These are phyloP conservation scores for Leptinotarsa peninsularis DNA, from an alignment of 2,888 invertebrate species.

Conservation along the genomic window DNA sequence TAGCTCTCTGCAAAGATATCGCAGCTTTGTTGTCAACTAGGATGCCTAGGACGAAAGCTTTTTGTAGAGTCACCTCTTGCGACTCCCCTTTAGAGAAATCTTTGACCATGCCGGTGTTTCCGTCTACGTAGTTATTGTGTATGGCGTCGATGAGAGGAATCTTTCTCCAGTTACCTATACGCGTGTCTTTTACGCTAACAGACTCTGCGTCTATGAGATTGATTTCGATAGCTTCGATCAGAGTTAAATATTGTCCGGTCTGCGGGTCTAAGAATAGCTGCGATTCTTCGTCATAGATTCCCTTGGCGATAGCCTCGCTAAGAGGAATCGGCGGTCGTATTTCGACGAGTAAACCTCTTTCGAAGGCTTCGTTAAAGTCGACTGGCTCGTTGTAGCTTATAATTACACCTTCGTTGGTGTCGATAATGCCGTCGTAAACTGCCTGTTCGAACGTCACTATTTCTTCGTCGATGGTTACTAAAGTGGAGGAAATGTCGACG, in stretches of 20 bases:
- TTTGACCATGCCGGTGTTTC: constrained; percentile 77
- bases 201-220: constrained; percentile 87
- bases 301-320: constrained; percentile 84
- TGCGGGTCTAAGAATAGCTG: constrained; percentile 87
- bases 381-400: constrained; percentile 71
- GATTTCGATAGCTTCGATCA: constrained; percentile 84
- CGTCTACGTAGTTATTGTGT: constrained; percentile 79
- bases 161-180: constrained; percentile 81
- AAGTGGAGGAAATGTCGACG: constrained; percentile 86
- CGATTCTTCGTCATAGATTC: constrained; percentile 81
- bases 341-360: constrained; percentile 84
- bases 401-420: constrained; percentile 77
- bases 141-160: constrained; percentile 84
- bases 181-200: constrained; percentile 83
- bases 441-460: constrained; percentile 87
- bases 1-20: constrained; percentile 84
- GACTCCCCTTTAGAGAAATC: constrained; percentile 74
- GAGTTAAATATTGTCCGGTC: constrained; percentile 80
- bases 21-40: constrained; percentile 85
- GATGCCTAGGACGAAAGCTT: constrained; percentile 84
- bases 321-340: constrained; percentile 84
- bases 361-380: constrained; percentile 87
- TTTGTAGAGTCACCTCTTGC: constrained; percentile 77
- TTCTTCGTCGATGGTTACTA: constrained; percentile 85
- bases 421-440: constrained; percentile 80